Percentiles rank a stretch among this genome's conserved stretches.
Evolutionary conservation across 2,888 invertebrate species (phyloP).

Genomic region (Cantharis lateralis): DNA sequence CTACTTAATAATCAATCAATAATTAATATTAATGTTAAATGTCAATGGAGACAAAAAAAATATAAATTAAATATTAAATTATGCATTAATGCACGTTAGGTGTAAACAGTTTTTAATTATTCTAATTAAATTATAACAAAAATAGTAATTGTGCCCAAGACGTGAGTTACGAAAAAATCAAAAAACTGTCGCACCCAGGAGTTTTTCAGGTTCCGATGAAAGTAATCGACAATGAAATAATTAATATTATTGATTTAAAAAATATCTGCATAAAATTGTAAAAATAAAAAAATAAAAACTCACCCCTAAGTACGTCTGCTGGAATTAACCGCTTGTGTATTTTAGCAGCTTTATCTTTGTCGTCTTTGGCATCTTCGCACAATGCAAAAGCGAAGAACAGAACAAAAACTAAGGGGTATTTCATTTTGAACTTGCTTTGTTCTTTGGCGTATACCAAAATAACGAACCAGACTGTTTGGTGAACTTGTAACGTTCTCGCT

Average conservation of each 20-base stretch:
- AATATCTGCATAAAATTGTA: background rate
- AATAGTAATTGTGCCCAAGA: background rate
- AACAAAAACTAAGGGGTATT: conserved; percentile 58
- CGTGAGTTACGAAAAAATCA: background rate
- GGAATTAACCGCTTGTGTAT: conserved; percentile 84
- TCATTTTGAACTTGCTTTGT: conserved; percentile 55
- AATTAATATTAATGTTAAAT: background rate
- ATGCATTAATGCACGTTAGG: background rate
- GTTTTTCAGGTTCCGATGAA: background rate
- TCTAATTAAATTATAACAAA: background rate
- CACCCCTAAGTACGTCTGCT: conserved; percentile 89
- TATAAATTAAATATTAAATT: background rate
- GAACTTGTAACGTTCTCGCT: conserved; percentile 9
- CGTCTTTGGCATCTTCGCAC: conserved; percentile 59
- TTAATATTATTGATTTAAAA: background rate
- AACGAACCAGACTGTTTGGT: conserved; percentile 5
- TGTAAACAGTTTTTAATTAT: background rate
- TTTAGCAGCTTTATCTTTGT: conserved; percentile 61
- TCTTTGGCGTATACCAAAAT: conserved; percentile 1
- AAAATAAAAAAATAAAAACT: conserved; percentile 47
- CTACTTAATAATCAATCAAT: background rate
- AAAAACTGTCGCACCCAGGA: background rate
- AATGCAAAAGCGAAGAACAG: conserved; percentile 52
- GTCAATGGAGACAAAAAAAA: background rate
- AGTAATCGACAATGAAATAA: background rate